A percentile compares a stretch with the other conserved stretches of the same genome.
Conservation (phyloP, 1,140 invertebrate species). For the Aphelenchoides besseyi region DNA sequence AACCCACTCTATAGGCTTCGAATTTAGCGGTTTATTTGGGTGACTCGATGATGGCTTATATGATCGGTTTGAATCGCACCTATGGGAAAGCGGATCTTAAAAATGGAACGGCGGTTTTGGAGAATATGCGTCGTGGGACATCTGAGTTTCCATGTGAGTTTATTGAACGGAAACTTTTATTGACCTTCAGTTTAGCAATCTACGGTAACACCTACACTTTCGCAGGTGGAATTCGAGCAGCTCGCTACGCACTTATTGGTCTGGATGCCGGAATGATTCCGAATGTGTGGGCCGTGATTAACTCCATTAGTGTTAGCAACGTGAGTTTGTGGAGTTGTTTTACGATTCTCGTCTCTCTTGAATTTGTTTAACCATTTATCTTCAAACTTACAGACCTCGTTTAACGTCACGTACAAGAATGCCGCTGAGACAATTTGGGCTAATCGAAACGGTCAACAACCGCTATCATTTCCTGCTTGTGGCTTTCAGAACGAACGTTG, state of each 20-base stretch:
- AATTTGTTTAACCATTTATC: neutral
- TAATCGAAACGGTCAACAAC: conserved; percentile 5
- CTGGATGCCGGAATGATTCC: neutral
- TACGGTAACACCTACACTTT: neutral
- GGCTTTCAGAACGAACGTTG: conserved; percentile 9
- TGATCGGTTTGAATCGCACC: neutral
- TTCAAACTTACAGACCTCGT: neutral
- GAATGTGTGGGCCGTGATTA: neutral
- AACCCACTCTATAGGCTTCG: conserved; percentile 1
- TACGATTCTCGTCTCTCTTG: neutral
- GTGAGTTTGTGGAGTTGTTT: neutral
- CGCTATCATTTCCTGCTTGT: conserved; percentile 12
- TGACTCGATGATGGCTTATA: neutral
- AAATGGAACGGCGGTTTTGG: conserved; percentile 3
- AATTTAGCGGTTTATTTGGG: conserved; percentile 7
- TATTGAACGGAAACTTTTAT: neutral
- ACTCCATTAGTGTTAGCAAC: neutral
- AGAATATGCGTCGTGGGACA: neutral
- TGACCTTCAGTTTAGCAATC: neutral
- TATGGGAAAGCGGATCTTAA: neutral
- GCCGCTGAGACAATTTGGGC: conserved; percentile 7
- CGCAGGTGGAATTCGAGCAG: neutral
- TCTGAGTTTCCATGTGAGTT: neutral
- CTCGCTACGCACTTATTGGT: neutral
- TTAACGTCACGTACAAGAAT: neutral